A percentile compares a stretch with the other conserved stretches of the same genome.
These are phyloP conservation scores for Dascyllus trimaculatus DNA, from an alignment of 2,113 vertebrate species.

Conservation along the genomic window DNA sequence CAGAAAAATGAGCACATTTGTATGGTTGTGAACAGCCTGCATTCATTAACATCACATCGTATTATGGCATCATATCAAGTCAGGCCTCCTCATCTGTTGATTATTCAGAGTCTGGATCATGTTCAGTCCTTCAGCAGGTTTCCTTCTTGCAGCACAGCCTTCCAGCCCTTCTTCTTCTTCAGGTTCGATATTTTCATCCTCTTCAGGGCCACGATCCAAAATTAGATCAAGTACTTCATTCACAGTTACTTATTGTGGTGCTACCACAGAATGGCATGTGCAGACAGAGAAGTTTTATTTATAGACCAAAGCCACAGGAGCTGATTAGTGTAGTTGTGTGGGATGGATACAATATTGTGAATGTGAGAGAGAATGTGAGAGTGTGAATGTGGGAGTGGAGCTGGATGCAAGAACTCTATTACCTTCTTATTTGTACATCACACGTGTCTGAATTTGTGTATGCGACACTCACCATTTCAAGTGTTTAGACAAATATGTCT, in stretches of 20 bases:
- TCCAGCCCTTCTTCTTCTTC: conserved; percentile 19
- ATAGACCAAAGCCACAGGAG: conserved; percentile 69
- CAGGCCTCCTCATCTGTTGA: conserved; percentile 35
- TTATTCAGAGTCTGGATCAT: conserved; percentile 21
- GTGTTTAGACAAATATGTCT: conserved; percentile 14
- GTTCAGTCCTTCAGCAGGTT: conserved; percentile 41
- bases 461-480: background rate
- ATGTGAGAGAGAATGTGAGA: background rate
- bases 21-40: background rate
- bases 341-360: conserved; percentile 15
- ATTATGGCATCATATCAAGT: background rate
- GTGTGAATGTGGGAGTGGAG: conserved; percentile 6
- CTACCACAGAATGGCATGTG: conserved; percentile 59
- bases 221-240: conserved; percentile 80
- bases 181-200: conserved; percentile 63
- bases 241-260: conserved; percentile 60
- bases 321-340: conserved; percentile 45
- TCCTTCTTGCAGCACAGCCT: conserved; percentile 27
- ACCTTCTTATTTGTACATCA: background rate
- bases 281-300: conserved; percentile 68
- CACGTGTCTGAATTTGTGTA: background rate
- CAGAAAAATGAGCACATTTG: background rate
- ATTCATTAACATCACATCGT: background rate
- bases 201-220: conserved; percentile 70
- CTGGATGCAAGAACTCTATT: background rate